These are phyloP conservation scores for Percina caprodes DNA, from an alignment of 2,113 vertebrate species.

Conservation along the genomic window DNA sequence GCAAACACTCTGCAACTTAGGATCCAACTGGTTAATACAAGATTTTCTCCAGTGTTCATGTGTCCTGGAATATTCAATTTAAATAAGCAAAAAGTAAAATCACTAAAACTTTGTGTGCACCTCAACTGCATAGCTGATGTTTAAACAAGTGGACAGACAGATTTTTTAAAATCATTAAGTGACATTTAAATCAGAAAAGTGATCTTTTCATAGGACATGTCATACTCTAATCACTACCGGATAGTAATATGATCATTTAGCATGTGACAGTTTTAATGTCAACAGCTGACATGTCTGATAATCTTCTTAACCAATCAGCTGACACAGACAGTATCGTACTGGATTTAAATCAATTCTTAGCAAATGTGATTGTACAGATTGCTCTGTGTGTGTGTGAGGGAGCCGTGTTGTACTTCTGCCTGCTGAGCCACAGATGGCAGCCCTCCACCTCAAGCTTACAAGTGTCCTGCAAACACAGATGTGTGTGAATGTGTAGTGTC, in stretches of 20 bases:
- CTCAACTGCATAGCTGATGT: not conserved
- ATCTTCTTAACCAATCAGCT: slow-evolving; percentile 46
- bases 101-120: not conserved
- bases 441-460: slow-evolving; percentile 61
- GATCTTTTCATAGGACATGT: not conserved
- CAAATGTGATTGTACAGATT: not conserved
- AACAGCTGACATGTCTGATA: slow-evolving; percentile 42
- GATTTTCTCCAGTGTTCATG: not conserved
- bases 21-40: not conserved
- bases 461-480: slow-evolving; percentile 49
- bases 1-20: slow-evolving; percentile 5
- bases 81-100: not conserved
- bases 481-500: slow-evolving; percentile 57
- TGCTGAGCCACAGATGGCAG: slow-evolving; percentile 77
- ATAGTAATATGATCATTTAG: slow-evolving; percentile 25
- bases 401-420: slow-evolving; percentile 63
- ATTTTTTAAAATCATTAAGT: not conserved
- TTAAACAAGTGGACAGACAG: not conserved
- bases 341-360: not conserved
- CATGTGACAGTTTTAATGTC: slow-evolving; percentile 22
- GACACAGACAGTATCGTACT: slow-evolving; percentile 14
- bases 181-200: slow-evolving; percentile 17
- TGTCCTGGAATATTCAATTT: not conserved
- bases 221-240: not conserved
- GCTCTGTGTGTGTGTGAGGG: not conserved